These are phyloP conservation scores for Amiota mariae DNA, from an alignment of 2,888 invertebrate species.

Conservation along the genomic window DNA sequence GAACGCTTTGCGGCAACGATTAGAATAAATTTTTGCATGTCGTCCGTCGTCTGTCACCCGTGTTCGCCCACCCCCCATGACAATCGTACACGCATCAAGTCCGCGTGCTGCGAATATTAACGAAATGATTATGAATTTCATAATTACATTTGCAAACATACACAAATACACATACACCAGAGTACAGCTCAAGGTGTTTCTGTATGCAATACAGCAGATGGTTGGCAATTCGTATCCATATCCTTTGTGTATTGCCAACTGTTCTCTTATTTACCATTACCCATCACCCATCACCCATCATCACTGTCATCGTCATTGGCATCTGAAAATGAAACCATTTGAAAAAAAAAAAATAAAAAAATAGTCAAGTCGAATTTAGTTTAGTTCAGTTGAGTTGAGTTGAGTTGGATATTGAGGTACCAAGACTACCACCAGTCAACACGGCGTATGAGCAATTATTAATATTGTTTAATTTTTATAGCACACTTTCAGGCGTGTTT, in stretches of 20 bases:
- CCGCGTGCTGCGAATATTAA: slow-evolving; percentile 66
- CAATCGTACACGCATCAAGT: not conserved
- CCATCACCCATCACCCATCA: too few species aligned
- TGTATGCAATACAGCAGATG: slow-evolving; percentile 29
- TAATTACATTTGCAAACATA: slow-evolving; percentile 52
- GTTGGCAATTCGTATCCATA: slow-evolving; percentile 36
- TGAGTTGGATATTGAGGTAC: not conserved
- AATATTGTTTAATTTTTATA: slow-evolving; percentile 41
- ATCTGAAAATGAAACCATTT: not conserved
- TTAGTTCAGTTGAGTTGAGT: too few species aligned
- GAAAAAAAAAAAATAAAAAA: not conserved
- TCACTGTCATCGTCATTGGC: too few species aligned
- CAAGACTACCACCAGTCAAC: slow-evolving; percentile 41
- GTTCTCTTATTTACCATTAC: too few species aligned
- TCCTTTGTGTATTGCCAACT: slow-evolving; percentile 63
- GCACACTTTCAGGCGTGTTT: slow-evolving; percentile 15
- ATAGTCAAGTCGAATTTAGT: not conserved
- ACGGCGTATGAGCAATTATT: slow-evolving; percentile 61
- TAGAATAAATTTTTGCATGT: slow-evolving; percentile 38
- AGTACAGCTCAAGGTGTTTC: slow-evolving; percentile 8
- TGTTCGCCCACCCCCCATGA: not conserved
- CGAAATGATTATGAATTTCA: slow-evolving; percentile 67
- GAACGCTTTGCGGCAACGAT: slow-evolving; percentile 40
- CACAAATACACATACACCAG: not conserved
- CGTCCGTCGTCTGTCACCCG: not conserved